phyloP scores from a whole-genome alignment of 1,140 invertebrate species.

The Zeugodacus cucurbitae region DNA sequence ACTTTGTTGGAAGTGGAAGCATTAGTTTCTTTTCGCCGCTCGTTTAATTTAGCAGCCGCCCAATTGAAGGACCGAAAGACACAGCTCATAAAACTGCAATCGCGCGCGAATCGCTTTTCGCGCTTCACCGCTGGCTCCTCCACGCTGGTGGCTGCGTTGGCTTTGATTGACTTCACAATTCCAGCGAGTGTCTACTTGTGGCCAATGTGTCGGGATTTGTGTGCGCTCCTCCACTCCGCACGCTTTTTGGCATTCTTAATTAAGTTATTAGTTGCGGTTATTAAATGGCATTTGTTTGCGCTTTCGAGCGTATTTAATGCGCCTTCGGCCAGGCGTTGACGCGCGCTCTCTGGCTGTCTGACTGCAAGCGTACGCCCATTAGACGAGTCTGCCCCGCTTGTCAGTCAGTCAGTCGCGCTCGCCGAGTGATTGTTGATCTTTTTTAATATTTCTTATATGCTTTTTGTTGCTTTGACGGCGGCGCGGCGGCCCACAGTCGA shows the following conservation, averaged over 20 bases:
- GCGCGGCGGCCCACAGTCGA: not conserved
- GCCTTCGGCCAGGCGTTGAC: not conserved
- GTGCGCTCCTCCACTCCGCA: not conserved
- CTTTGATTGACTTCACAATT: not conserved
- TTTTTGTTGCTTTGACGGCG: not conserved
- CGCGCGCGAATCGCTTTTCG: not conserved
- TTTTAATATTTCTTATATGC: not conserved
- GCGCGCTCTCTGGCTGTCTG: not conserved
- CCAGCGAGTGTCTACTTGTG: not conserved
- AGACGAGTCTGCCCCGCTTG: not conserved
- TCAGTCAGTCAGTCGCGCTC: not conserved
- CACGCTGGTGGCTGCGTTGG: not conserved
- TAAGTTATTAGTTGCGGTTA: conserved; percentile 39
- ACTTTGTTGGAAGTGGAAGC: no score
- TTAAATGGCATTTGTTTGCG: conserved; percentile 37
- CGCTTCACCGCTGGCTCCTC: not conserved
- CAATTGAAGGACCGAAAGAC: not conserved
- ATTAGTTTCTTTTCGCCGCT: not conserved
- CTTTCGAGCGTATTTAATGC: not conserved
- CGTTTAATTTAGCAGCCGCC: not conserved
- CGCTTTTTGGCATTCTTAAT: not conserved
- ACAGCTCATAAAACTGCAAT: not conserved
- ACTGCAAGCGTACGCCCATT: not conserved
- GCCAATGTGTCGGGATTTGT: not conserved
- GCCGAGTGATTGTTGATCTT: not conserved